Conservation (phyloP, 2,797 vertebrate genomes). For the Epinephelus malabaricus region DNA sequence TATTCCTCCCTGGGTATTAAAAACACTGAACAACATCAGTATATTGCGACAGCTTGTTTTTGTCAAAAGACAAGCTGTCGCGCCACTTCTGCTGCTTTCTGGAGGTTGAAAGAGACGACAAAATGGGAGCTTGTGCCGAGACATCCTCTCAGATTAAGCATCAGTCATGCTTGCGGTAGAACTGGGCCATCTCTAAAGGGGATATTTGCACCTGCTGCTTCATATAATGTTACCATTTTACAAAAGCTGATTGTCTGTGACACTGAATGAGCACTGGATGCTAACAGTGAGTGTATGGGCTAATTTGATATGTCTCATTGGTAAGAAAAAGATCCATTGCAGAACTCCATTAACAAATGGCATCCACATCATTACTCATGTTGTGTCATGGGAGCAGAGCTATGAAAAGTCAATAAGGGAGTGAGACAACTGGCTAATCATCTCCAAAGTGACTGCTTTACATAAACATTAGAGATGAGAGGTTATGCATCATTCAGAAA, state of each 20-base stretch:
- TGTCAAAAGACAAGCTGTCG: conserved; percentile 33
- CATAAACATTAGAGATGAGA: conserved; percentile 58
- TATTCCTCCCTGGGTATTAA: conserved; percentile 31
- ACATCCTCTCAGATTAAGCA: conserved; percentile 35
- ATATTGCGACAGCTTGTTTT: conserved; percentile 50
- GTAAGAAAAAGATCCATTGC: conserved; percentile 49
- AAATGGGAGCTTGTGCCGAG: conserved; percentile 10
- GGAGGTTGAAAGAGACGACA: conserved; percentile 10
- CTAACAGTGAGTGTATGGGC: conserved; percentile 12
- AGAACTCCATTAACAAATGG: conserved; percentile 55
- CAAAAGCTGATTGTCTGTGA: conserved; percentile 40
- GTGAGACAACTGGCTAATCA: conserved; percentile 56
- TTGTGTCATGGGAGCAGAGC: conserved; percentile 39
- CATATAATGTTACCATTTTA: conserved; percentile 1
- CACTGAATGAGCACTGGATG: conserved; percentile 23
- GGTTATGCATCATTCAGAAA: conserved; percentile 54
- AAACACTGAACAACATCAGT: conserved; percentile 29
- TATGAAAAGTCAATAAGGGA: conserved; percentile 62
- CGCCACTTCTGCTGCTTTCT: conserved; percentile 4
- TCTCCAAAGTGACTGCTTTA: conserved; percentile 51
- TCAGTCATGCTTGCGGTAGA: not conserved
- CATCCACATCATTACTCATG: conserved; percentile 60
- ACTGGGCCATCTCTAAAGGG: conserved; percentile 8
- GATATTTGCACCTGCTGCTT: conserved; percentile 41
- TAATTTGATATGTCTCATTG: conserved; percentile 65